Percentiles rank a stretch among this genome's conserved stretches.
Evolutionary conservation across 2,113 vertebrate genomes (phyloP).

Genomic region (Sinocyclocheilus anshuiensis): DNA sequence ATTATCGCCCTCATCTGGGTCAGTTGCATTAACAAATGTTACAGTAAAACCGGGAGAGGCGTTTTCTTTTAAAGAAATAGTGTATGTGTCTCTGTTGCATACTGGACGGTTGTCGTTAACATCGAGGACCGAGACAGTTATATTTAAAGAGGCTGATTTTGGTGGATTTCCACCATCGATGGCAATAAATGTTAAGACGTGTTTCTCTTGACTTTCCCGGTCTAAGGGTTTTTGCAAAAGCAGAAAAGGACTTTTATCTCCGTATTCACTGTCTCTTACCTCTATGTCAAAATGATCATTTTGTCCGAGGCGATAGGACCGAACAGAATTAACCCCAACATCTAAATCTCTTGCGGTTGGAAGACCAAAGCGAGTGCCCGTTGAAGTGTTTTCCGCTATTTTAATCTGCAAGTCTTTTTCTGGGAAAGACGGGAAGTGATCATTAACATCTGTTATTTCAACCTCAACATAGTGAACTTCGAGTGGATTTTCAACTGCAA

Average conservation of each 20-base stretch:
- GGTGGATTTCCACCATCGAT: slow-evolving; percentile 57
- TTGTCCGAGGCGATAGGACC: slow-evolving; percentile 39
- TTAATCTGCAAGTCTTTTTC: slow-evolving; percentile 48
- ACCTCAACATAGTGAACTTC: slow-evolving; percentile 61
- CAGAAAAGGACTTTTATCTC: slow-evolving; percentile 56
- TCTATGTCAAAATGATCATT: slow-evolving; percentile 56
- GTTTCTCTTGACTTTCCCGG: slow-evolving; percentile 41
- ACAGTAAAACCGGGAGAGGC: slow-evolving; percentile 42
- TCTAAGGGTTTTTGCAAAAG: slow-evolving; percentile 55
- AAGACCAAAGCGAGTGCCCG: slow-evolving; percentile 53
- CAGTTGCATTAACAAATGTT: slow-evolving; percentile 54
- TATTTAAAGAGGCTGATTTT: slow-evolving; percentile 51
- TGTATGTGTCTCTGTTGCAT: slow-evolving; percentile 44
- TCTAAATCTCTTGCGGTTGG: slow-evolving; percentile 53
- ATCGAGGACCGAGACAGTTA: slow-evolving; percentile 57
- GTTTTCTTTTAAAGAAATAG: slow-evolving; percentile 52
- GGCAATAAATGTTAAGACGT: slow-evolving; percentile 45
- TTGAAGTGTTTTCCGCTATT: slow-evolving; percentile 44
- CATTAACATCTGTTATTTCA: slow-evolving; percentile 62
- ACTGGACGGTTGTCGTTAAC: slow-evolving; percentile 60
- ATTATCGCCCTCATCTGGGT: slow-evolving; percentile 57
- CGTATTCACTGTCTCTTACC: slow-evolving; percentile 29
- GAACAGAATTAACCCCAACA: slow-evolving; percentile 42
- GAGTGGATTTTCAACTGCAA: slow-evolving; percentile 57
- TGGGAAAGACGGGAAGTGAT: slow-evolving; percentile 55